phyloP scores from a whole-genome alignment of 1,140 invertebrate species.

The Ips nitidus region DNA sequence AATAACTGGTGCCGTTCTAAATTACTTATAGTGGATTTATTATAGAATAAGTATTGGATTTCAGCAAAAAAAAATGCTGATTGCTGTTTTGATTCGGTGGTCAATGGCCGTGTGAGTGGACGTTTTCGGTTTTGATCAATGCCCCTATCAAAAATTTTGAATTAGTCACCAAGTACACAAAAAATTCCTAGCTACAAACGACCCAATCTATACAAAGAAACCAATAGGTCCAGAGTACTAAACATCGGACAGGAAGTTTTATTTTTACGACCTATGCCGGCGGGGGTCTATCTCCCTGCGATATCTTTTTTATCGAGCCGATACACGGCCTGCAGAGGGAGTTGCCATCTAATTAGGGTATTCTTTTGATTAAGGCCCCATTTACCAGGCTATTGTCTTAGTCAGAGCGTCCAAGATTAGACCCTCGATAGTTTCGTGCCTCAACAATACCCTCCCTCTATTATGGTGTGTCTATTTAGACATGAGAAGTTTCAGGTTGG shows the following conservation, averaged over 20 bases:
- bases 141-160: too few species aligned
- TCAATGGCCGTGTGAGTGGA: too few species aligned
- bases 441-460: too few species aligned
- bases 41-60: too few species aligned
- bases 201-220: neutral
- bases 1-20: too few species aligned
- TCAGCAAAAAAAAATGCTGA: neutral
- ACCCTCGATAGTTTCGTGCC: too few species aligned
- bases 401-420: neutral
- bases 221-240: slow-evolving; percentile 26
- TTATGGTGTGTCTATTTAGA: neutral
- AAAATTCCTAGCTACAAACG: neutral
- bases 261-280: slow-evolving; percentile 26
- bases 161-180: neutral
- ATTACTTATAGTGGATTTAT: too few species aligned
- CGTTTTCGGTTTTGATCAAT: too few species aligned
- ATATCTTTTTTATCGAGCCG: slow-evolving; percentile 40
- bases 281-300: slow-evolving; percentile 27
- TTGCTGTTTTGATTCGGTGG: neutral
- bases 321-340: slow-evolving; percentile 35
- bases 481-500: too few species aligned
- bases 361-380: slow-evolving; percentile 38
- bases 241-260: slow-evolving; percentile 30
- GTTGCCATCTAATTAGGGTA: slow-evolving; percentile 40
- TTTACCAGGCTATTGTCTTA: slow-evolving; percentile 23